A percentile compares a stretch with the other conserved stretches of the same genome.
These are phyloP conservation scores for Athripsodes cinereus DNA, from an alignment of 2,888 invertebrate species.

Conservation along the genomic window DNA sequence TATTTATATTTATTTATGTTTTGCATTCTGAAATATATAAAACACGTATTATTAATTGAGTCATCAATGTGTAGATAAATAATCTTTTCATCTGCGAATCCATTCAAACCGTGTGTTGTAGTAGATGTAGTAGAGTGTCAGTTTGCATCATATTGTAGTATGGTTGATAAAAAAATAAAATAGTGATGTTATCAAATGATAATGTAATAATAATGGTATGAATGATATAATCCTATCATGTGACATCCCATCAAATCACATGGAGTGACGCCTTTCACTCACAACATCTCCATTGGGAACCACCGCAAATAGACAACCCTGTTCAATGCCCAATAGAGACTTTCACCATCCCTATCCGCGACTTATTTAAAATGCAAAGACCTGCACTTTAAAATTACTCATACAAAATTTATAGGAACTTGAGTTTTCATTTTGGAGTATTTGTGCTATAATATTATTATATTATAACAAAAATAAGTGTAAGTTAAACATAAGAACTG, in stretches of 20 bases:
- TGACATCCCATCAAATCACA: slow-evolving; percentile 51
- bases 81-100: no score
- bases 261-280: slow-evolving; percentile 51
- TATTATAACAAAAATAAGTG: no score
- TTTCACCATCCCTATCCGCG: slow-evolving; percentile 4
- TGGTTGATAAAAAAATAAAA: not conserved
- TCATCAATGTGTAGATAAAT: no score
- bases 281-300: slow-evolving; percentile 48
- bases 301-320: slow-evolving; percentile 35
- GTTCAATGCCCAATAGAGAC: not conserved
- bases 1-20: no score
- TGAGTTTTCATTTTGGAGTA: no score
- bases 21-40: no score
- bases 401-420: no score
- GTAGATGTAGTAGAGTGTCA: no score
- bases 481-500: no score
- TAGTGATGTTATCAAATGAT: not conserved
- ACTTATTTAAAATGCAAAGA: slow-evolving; percentile 19
- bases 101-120: no score
- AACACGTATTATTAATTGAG: no score
- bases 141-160: not conserved
- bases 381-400: slow-evolving; percentile 19
- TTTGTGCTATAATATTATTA: no score
- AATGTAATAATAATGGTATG: not conserved
- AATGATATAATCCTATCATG: not conserved